phyloP scores from a whole-genome alignment of 2,113 vertebrate species.

The Carassius auratus region DNA sequence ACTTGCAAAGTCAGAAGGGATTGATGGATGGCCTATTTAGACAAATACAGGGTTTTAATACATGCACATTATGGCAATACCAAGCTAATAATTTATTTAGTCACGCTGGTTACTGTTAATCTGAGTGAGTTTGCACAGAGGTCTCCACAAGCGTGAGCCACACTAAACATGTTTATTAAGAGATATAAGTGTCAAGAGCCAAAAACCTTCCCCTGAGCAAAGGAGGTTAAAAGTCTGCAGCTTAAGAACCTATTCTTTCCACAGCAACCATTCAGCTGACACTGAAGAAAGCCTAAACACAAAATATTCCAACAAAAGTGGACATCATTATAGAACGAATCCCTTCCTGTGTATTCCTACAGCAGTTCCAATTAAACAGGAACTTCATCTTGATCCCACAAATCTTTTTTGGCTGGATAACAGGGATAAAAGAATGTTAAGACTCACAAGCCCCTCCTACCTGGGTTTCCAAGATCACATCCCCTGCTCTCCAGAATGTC shows the following conservation, averaged over 20 bases:
- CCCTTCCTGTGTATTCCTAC: neutral
- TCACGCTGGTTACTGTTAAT: constrained; percentile 13
- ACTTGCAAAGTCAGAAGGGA: neutral
- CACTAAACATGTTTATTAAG: constrained; percentile 45
- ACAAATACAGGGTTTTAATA: constrained; percentile 5
- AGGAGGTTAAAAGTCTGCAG: constrained; percentile 8
- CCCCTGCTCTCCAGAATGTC: constrained; percentile 80
- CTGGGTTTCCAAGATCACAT: constrained; percentile 77
- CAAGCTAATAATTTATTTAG: constrained; percentile 32
- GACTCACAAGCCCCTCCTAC: constrained; percentile 63
- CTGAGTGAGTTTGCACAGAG: constrained; percentile 29
- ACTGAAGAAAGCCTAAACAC: neutral
- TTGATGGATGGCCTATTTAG: neutral
- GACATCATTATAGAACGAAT: neutral
- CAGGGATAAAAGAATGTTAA: constrained; percentile 24
- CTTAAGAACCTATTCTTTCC: constrained; percentile 1
- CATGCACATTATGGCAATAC: neutral
- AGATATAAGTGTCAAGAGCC: constrained; percentile 18
- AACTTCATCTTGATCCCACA: constrained; percentile 10
- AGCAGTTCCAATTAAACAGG: constrained; percentile 19
- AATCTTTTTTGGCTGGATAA: constrained; percentile 15
- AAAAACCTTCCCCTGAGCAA: constrained; percentile 36
- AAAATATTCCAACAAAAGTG: neutral
- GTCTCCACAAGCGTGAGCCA: constrained; percentile 24
- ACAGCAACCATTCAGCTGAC: neutral